phyloP scores from a whole-genome alignment of 2,113 vertebrate species.

The rabbit (Oryctolagus cuniculus) region mOryCun1.1 NC_091433.1:28191001-28191500 shows the following conservation, averaged over 20 bases:
- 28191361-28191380: not conserved
- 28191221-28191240: not conserved
- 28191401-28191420: no score
- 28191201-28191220: not conserved
- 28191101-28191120: not conserved
- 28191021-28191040: not conserved
- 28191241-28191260: not conserved
- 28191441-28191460: no score
- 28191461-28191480: no score
- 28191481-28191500: no score
- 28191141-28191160: not conserved
- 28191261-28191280: not conserved
- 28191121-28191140: not conserved
- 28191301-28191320: not conserved
- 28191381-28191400: not conserved
- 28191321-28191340: not conserved
- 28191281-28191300: not conserved
- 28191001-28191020: not conserved
- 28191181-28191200: not conserved
- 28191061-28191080: not conserved
- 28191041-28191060: not conserved
- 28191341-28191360: accelerated
- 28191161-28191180: not conserved
- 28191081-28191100: not conserved
- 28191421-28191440: no score